phyloP scores from a whole-genome alignment of 2,888 invertebrate genomes.

The Limnephilus auricula region DNA sequence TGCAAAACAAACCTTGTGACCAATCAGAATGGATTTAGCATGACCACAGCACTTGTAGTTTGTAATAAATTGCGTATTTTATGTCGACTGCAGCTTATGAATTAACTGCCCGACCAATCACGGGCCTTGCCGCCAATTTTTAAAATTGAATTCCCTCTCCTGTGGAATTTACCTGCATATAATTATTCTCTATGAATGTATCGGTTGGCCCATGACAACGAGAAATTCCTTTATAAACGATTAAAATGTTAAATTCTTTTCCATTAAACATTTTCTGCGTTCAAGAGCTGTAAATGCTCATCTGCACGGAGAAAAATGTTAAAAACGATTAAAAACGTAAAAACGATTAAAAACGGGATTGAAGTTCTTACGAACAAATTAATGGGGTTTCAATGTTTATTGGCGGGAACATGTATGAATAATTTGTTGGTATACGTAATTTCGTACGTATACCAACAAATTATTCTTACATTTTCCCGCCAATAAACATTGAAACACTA shows the following conservation, averaged over 20 bases:
- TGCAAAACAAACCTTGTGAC: conserved; percentile 10
- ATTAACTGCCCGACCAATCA: conserved; percentile 9
- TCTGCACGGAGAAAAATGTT: too few species aligned
- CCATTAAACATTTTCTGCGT: too few species aligned
- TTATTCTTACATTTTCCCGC: too few species aligned
- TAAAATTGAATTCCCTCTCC: not conserved
- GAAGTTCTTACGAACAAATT: too few species aligned
- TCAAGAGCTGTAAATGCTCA: too few species aligned
- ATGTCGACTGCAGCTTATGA: not conserved
- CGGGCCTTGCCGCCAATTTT: not conserved
- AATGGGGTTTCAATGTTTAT: too few species aligned
- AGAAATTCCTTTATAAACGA: not conserved
- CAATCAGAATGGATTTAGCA: conserved; percentile 17
- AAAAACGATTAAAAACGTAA: too few species aligned
- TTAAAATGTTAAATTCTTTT: not conserved
- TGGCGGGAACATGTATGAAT: too few species aligned
- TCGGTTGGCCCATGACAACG: not conserved
- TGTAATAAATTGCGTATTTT: conserved; percentile 3
- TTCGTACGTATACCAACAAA: too few species aligned
- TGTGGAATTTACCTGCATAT: not conserved
- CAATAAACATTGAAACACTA: too few species aligned
- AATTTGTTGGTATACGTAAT: too few species aligned
- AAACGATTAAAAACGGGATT: too few species aligned
- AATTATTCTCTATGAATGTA: not conserved
- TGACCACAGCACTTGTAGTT: not conserved